Base-by-base conservation (phyloP, 92 coral and sea anemone genomes). In the Parazoanthus darwini region DNA sequence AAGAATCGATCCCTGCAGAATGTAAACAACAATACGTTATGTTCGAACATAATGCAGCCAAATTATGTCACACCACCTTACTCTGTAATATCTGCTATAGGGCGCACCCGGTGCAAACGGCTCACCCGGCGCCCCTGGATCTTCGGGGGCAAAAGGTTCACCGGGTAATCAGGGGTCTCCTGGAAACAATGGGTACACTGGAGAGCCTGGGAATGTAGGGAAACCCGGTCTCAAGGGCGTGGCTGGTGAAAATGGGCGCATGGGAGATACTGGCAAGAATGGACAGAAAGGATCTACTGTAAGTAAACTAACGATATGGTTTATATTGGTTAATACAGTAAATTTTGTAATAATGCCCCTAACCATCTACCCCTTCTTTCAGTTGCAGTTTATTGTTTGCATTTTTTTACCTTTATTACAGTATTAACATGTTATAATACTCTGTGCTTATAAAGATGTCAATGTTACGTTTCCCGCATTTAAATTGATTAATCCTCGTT, bases 251-350 rank as follows among this genome's bases (percentile, higher is more conserved):
- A 38, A 72, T 33, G 87, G 87, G 46, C 9, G 0, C 15, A 8
- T 9, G 22, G 87, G 87, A 25, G 9, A 20, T 3, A 0, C 15
- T 16, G 87, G 87, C 22, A 16, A 67, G 37, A 43, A 26, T 13
- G 87, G 87, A 84, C 63, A 72, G 59, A 84, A 84, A 71, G 87
- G 87, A 15, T 84, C 87, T 6, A 3, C 29, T 84, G 87, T 84
- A 48, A n/a, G 87, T 71, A 63, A 18, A 63, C 25, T 63, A 22
- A 15, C 59, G 3, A 1, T 54, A 54, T 54, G 16, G 59, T 2
- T 14, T 54, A 2, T 54, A 54, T 5, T 44, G 5, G 50, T 44
- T 44, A 8, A 8, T 8, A 44, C 50, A 5, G 50, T 44, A 44
- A 44, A 5, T 0, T 4, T 44, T 44, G 0, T 44, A 44, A 44